A percentile compares a stretch with the other conserved stretches of the same genome.
phyloP scores from a whole-genome alignment of 2,113 vertebrate genomes.

The Indicator maculatus region DNA sequence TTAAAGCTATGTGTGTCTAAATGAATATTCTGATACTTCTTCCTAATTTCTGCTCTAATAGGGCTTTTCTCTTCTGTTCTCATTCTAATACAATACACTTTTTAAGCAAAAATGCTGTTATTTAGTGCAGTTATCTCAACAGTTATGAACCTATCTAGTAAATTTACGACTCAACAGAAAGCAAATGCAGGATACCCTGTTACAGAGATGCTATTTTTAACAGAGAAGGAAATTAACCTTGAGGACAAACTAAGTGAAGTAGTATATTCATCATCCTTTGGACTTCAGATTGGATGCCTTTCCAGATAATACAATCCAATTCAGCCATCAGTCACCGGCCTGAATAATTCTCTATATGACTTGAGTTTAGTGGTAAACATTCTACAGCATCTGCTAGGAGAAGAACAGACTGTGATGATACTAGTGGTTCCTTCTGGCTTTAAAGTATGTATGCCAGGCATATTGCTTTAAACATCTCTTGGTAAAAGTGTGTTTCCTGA shows the following conservation, averaged over 20 bases:
- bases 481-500: not conserved
- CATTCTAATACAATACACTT: not conserved
- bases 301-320: not conserved
- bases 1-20: not conserved
- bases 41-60: not conserved
- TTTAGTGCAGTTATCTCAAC: not conserved
- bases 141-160: not conserved
- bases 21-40: not conserved
- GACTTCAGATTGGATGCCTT: not conserved
- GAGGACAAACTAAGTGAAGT: not conserved
- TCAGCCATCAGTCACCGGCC: not conserved
- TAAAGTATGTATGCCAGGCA: not conserved
- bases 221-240: constrained; percentile 2
- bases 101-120: not conserved
- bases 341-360: not conserved
- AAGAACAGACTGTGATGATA: not conserved
- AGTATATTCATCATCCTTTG: not conserved
- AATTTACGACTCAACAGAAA: not conserved
- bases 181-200: not conserved
- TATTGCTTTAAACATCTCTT: constrained; percentile 15
- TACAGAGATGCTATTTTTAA: not conserved
- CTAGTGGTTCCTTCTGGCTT: not conserved
- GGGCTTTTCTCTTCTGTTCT: not conserved
- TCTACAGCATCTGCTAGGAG: not conserved
- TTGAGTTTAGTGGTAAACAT: not conserved